Base-by-base conservation (phyloP, 2,888 invertebrate species). In the Orthosia cruda region DNA sequence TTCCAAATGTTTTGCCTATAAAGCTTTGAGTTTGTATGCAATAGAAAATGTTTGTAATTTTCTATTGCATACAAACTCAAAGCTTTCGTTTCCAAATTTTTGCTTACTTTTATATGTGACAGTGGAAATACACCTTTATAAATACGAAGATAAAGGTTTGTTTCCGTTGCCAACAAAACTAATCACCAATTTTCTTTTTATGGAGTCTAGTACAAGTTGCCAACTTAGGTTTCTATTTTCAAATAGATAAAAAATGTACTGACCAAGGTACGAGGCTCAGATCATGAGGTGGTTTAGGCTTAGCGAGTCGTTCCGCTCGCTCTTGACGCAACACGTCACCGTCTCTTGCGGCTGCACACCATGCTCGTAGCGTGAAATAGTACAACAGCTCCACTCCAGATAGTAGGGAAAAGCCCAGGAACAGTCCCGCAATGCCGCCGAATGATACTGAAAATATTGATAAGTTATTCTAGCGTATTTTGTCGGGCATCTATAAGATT, bases 311-410 rank as follows among this genome's bases (percentile, higher is more conserved):
- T 68, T 97, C 96, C 0, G 92, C 93, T 45, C 96, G 95, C 73
- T 97, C 96, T 58, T 92, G 91, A 40, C 94, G 92, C 87, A 97
- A 90, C 74, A 94, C 93, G 59, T 95, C 94, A 0, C 93, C 92
- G 87, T 97, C 97, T 18, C 97, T 94, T 65, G 95, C 94, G 12
- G 97, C 96, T 91, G 97, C 97, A 89, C 98, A 98, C 81, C 97
- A 97, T 16, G 98, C 97, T 64, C 98, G 96, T 84, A 98, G 93
- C 0, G 98, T 98, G 90, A 98, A 98, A 90, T 98, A 98, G 91
- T 98, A 98, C 52, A 98, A 91, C 47, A 98, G 96, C 94, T 98
- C 98, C 16, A 98, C 98, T 0, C 98, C 98, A 0, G 98, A 98
- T 2, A 98, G 94, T 49, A 98, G 93, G 3, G 98, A 98, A 93